Conservation (phyloP, 2,113 vertebrate genomes). For the Narcine bancroftii region DNA sequence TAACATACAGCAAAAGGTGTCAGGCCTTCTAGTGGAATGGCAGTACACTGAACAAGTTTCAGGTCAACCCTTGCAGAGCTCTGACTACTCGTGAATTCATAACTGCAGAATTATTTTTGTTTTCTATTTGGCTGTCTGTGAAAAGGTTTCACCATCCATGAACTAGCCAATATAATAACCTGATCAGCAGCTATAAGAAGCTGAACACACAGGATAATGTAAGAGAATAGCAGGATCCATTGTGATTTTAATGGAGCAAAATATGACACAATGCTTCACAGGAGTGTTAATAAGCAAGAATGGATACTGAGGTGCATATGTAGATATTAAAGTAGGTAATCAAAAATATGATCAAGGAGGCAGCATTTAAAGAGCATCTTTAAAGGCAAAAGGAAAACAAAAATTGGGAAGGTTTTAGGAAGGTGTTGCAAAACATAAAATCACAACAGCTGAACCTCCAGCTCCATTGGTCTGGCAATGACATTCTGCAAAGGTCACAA, state of each 20-base stretch:
- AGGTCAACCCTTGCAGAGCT: background rate
- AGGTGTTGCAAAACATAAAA: background rate
- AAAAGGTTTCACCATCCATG: background rate
- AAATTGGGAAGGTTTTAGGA: background rate
- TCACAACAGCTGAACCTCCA: background rate
- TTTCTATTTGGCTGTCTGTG: slow-evolving; percentile 10
- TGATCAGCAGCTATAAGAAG: background rate
- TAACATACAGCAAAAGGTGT: background rate
- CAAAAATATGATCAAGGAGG: background rate
- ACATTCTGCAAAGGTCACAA: no score
- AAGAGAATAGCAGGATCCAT: background rate
- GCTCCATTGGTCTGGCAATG: no score
- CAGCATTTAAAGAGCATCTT: background rate
- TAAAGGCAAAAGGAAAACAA: background rate
- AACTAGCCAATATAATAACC: background rate
- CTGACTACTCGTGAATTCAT: background rate
- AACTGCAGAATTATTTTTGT: background rate
- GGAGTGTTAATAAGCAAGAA: no score
- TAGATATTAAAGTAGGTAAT: no score
- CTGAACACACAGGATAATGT: background rate
- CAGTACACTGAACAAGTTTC: background rate
- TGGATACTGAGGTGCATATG: no score
- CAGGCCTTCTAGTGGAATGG: background rate
- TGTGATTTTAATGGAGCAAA: no score
- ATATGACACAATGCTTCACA: no score